phyloP scores from a whole-genome alignment of 2,797 vertebrate genomes.

The Sarcophilus harrisii region DNA sequence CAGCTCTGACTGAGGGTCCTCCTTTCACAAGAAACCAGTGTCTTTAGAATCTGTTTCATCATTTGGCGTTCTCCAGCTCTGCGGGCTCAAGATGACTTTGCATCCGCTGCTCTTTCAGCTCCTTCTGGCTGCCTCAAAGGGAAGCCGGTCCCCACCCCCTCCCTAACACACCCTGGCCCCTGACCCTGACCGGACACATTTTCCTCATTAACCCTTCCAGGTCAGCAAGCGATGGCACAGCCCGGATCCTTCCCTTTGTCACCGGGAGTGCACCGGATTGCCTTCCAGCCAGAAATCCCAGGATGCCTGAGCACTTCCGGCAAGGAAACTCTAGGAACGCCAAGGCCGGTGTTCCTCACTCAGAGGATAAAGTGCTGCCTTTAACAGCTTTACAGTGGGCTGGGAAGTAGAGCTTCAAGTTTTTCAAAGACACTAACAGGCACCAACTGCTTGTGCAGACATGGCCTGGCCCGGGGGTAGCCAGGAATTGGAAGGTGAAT shows the following conservation, averaged over 20 bases:
- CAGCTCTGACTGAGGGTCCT: neutral
- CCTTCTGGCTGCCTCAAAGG: neutral
- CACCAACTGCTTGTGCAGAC: too few relatives aligned
- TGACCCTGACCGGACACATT: too few relatives aligned
- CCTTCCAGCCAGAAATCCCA: neutral
- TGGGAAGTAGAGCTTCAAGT: neutral
- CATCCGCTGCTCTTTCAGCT: neutral
- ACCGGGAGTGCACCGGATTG: neutral
- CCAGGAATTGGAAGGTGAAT: neutral
- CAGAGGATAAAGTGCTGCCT: neutral
- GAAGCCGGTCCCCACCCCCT: neutral
- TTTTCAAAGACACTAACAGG: too few relatives aligned
- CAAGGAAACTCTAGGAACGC: too few relatives aligned
- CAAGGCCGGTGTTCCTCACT: too few relatives aligned
- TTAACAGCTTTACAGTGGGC: neutral
- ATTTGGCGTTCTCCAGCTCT: neutral
- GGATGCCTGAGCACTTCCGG: neutral
- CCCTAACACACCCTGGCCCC: too few relatives aligned
- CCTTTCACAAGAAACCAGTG: neutral
- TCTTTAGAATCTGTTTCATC: neutral
- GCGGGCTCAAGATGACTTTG: neutral
- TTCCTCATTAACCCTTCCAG: too few relatives aligned
- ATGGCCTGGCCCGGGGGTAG: too few relatives aligned
- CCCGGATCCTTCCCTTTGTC: too few relatives aligned
- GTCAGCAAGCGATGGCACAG: neutral